Conservation (phyloP, 2,113 vertebrate genomes). For the Trinectes maculatus region DNA sequence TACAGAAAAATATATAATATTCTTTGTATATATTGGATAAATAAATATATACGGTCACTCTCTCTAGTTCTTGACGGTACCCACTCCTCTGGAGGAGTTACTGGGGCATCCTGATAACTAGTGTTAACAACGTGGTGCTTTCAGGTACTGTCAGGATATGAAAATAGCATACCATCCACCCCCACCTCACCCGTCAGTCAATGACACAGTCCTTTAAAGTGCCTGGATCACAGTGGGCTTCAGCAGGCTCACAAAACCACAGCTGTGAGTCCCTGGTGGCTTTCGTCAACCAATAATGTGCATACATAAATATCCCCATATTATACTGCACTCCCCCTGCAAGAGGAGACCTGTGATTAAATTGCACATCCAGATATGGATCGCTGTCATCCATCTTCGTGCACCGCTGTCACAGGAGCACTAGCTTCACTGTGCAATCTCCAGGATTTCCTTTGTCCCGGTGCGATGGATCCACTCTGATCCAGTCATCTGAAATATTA, state of each 20-base stretch:
- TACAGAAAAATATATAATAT: neutral
- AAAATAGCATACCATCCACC: conserved; percentile 33
- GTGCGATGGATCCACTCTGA: conserved; percentile 36
- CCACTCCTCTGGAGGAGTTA: neutral
- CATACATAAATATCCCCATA: conserved; percentile 68
- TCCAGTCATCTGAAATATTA: conserved; percentile 60
- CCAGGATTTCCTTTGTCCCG: neutral
- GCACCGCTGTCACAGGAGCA: conserved; percentile 41
- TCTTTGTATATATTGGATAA: no score
- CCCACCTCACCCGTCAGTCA: conserved; percentile 46
- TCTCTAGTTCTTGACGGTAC: neutral
- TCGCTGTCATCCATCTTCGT: conserved; percentile 68
- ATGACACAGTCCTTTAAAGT: conserved; percentile 14
- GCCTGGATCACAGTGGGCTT: conserved; percentile 7
- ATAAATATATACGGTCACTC: neutral
- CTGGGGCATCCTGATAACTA: neutral
- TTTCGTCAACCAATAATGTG: conserved; percentile 62
- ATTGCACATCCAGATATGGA: conserved; percentile 66
- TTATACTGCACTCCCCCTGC: conserved; percentile 40
- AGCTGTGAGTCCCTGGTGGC: conserved; percentile 38
- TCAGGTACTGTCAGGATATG: conserved; percentile 27
- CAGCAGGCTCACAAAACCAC: conserved; percentile 6
- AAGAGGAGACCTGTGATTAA: conserved; percentile 66
- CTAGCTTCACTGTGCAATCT: conserved; percentile 20
- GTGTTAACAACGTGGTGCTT: conserved; percentile 13